Evolutionary conservation across 2,113 vertebrate species (phyloP), one percentile per base, ranked within the genome.

Genomic region (Gnathonemus echidnorhynchus): DNA sequence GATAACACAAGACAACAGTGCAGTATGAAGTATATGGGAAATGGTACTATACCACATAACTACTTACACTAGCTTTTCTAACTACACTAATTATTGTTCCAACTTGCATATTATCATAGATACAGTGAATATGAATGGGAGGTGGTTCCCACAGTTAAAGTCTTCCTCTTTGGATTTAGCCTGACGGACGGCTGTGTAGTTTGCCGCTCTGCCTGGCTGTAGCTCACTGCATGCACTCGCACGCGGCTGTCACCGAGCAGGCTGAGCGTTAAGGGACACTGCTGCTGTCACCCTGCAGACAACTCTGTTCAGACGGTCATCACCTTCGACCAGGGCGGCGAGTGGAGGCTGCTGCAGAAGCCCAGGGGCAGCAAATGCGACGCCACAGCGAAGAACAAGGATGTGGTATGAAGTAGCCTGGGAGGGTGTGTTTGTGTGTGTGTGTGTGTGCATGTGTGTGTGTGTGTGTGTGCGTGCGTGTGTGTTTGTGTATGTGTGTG

Each of bases 291-390:
- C 5, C 50, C 91, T 94, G 5, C 91, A 98, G 97, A 97, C 93
- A 95, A 92, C 89, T 97, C 97, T 1, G 97, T 98, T 93, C 97
- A 97, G 93, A 97, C 97, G 0, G 97, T 98, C 90, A 96, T 98
- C 92, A 97, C 97, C 5, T 98, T 98, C 91, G 97, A 99, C 93
- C 96, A 97, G 88, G 98, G 98, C 56, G 98, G 98, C 42, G 96
- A 98, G 90, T 98, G 98, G 98, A 94, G 95, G 86, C 96, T 96
- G 4, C 94, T 98, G 90, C 92, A 92, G 90, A 97, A 97, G 92
- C 98, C 98, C 89, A 95, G 95, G 86, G 96, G 98, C 92, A 95
- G 92, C 90, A 93, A 96, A 45, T 99, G 98, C 0, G 97, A 98
- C 39, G 96, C 96, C 4, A 97, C 97, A 0, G 95, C 96, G 39